Percentiles rank a stretch among this genome's conserved stretches.
These are phyloP conservation scores for Spilogale gracilis DNA, from an alignment of 2,113 vertebrate genomes.

Conservation along the genomic window DNA sequence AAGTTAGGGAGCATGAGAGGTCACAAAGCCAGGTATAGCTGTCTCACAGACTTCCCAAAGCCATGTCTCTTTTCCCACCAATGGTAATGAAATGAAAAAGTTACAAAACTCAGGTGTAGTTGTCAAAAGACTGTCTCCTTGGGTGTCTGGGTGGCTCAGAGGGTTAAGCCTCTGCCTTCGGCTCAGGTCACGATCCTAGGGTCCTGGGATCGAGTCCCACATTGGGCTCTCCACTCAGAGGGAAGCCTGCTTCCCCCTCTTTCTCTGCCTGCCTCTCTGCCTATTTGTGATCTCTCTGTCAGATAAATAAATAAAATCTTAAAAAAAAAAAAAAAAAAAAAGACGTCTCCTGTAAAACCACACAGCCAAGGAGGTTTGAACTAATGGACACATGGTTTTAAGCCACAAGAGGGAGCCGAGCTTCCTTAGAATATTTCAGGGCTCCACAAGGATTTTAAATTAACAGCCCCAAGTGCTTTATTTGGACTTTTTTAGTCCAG, in stretches of 20 bases:
- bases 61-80: neutral
- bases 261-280: too few relatives aligned
- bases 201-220: too few relatives aligned
- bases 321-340: too few relatives aligned
- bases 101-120: neutral
- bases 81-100: neutral
- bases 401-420: conserved; percentile 24
- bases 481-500: neutral
- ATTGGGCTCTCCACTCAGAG: too few relatives aligned
- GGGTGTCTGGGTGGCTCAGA: too few relatives aligned
- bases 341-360: neutral
- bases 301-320: too few relatives aligned
- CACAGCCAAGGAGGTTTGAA: neutral
- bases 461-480: neutral
- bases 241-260: too few relatives aligned
- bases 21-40: neutral
- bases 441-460: neutral
- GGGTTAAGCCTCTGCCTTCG: too few relatives aligned
- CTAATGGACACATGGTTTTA: neutral
- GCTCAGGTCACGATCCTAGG: too few relatives aligned
- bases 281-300: too few relatives aligned
- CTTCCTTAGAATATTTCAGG: neutral
- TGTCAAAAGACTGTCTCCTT: neutral
- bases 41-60: neutral
- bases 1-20: neutral